A percentile compares a stretch with the other conserved stretches of the same genome.
These are phyloP conservation scores for Myotis yumanensis DNA, from an alignment of 2,113 vertebrate species.

Conservation along the genomic window DNA sequence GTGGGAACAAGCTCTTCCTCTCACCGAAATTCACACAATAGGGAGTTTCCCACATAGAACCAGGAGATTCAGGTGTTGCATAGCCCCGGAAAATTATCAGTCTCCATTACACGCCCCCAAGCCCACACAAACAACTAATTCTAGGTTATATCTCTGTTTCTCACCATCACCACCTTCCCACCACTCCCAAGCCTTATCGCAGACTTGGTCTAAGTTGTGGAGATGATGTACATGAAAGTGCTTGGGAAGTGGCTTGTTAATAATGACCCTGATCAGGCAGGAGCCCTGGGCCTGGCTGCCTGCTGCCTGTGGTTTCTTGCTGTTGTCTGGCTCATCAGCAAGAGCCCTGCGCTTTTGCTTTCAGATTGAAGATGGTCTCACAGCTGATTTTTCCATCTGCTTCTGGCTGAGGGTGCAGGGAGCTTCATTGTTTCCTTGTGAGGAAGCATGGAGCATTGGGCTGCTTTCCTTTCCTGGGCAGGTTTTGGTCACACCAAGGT, in stretches of 20 bases:
- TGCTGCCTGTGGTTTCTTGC: background rate
- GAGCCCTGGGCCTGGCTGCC: background rate
- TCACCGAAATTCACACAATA: too few species aligned
- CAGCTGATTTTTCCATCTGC: too few species aligned
- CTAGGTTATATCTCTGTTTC: background rate
- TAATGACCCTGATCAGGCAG: background rate
- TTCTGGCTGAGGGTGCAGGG: rapidly evolving
- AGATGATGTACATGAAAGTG: background rate
- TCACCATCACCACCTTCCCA: background rate
- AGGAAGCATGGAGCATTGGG: rapidly evolving
- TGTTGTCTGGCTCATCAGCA: background rate
- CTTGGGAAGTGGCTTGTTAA: background rate
- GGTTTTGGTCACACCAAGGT: background rate
- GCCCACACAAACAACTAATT: background rate
- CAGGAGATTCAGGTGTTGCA: background rate
- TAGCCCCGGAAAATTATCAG: background rate
- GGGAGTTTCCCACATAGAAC: background rate
- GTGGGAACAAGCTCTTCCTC: background rate
- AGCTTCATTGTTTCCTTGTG: background rate
- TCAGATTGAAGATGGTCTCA: background rate
- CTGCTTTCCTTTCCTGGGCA: background rate
- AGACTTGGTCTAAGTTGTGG: background rate
- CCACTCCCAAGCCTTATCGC: background rate
- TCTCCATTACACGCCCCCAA: rapidly evolving
- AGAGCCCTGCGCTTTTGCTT: background rate